These are phyloP conservation scores for Pachydiplax longipennis DNA, from an alignment of 2,888 invertebrate species.

Conservation along the genomic window DNA sequence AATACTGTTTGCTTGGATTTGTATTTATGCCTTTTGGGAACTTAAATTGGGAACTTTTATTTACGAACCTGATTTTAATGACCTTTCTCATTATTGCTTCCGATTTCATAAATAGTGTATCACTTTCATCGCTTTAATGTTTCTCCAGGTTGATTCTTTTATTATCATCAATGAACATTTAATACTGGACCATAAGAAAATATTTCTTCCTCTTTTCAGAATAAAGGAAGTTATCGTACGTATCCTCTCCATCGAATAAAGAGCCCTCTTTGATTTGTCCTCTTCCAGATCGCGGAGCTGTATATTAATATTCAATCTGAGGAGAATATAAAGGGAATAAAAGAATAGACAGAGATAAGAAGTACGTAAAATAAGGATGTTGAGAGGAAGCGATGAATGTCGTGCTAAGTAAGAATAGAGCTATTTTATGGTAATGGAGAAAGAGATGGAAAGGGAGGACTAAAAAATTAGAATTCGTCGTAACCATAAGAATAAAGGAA, in stretches of 20 bases:
- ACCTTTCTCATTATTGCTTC: no score
- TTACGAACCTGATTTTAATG: no score
- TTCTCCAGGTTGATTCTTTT: no score
- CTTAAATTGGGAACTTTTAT: no score
- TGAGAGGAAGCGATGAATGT: neutral
- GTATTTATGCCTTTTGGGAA: no score
- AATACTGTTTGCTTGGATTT: no score
- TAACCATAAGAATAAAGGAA: neutral
- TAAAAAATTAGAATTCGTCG: neutral
- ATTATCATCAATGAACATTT: no score
- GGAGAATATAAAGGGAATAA: neutral
- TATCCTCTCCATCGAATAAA: neutral
- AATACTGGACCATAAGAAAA: no score
- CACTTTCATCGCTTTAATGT: no score
- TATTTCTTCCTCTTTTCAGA: no score
- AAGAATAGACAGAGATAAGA: neutral
- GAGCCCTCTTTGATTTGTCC: neutral
- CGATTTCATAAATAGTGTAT: no score
- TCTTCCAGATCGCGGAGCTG: neutral
- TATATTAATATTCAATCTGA: neutral
- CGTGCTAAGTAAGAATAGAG: neutral
- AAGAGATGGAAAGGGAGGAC: neutral
- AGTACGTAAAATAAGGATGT: neutral
- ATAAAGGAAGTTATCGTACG: no score
- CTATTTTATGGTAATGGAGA: neutral